Base-by-base conservation (phyloP, 2,113 vertebrate genomes). In the Epinephelus fuscoguttatus region DNA sequence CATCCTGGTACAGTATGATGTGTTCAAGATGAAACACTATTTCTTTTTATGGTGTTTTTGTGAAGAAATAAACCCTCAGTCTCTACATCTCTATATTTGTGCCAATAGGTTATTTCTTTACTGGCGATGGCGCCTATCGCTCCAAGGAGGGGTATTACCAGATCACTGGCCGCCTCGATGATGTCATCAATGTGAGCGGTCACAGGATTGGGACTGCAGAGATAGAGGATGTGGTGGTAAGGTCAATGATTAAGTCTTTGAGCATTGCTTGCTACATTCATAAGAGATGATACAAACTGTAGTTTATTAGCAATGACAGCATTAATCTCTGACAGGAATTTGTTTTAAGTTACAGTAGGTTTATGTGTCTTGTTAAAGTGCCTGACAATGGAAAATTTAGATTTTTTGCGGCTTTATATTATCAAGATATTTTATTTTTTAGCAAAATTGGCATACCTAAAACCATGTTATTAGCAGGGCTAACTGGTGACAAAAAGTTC, bases 181-280 rank as follows among this genome's bases (percentile, higher is more conserved):
- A 96, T 52, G 91, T 96, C 92, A 96, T 96, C 76, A 97, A 94
- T 8, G 94, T 96, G 89, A 96, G 96, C 0, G 94, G 96, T 9
- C 96, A 96, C 89, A 91, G 94, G 64, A 92, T 97, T 40, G 96
- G 95, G 52, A 96, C 96, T 0, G 96, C 95, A 0, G 96, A 96
- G 75, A 93, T 96, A 30, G 96, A 97, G 72, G 94, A 96, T 17
- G 80, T 94, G 50, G 90, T 96, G 95, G 96, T 96, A 91, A 93
- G 93, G 37, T 17, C 25, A 23, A 19, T 27, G 47, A 42, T 10
- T 19, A 15, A 56, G 42, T 40, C 1, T 52, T 60, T 17, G 23
- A 57, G 8, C 18, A 21, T 17, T 56, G 33, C 6, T 55, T 59
- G 19, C 6, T 19, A 52, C 66, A n/a, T 19, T 55, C 10, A 21